Evolutionary conservation across 2,888 invertebrate species (phyloP).

Genomic region (Gibbula magus): DNA sequence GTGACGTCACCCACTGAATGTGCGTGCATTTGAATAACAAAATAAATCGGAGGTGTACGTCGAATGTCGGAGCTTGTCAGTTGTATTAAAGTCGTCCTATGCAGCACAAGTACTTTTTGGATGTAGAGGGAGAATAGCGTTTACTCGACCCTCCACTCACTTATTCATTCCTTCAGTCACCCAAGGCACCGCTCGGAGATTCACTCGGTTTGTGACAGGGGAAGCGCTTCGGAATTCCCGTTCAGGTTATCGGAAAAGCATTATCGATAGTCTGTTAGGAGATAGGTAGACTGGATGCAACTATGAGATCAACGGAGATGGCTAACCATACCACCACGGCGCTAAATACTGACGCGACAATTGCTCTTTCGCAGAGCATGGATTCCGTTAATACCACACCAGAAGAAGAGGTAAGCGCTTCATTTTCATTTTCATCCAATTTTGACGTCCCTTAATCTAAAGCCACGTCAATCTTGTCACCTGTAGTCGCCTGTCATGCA

Average conservation of each 20-base stretch:
- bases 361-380: conserved; percentile 94
- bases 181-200: too few species aligned
- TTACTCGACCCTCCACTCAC: too few species aligned
- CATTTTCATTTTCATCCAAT: conserved; percentile 9
- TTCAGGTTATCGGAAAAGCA: too few species aligned
- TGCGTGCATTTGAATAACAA: conserved; percentile 53
- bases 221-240: too few species aligned
- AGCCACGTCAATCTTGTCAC: not conserved
- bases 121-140: not conserved
- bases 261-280: too few species aligned
- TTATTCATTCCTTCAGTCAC: too few species aligned
- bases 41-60: conserved; percentile 39
- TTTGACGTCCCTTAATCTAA: not conserved
- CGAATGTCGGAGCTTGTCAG: not conserved
- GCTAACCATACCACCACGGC: conserved; percentile 38
- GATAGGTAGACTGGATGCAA: not conserved
- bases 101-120: not conserved
- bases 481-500: too few species aligned
- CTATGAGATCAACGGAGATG: conserved; percentile 50
- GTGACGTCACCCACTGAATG: conserved; percentile 47
- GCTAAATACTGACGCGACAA: conserved; percentile 81
- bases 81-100: not conserved
- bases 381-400: conserved; percentile 98
- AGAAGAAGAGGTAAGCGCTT: conserved; percentile 93
- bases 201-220: too few species aligned